These are phyloP conservation scores for Cavia aperea DNA, from an alignment of 2,113 vertebrate genomes.

Conservation along the genomic window DNA sequence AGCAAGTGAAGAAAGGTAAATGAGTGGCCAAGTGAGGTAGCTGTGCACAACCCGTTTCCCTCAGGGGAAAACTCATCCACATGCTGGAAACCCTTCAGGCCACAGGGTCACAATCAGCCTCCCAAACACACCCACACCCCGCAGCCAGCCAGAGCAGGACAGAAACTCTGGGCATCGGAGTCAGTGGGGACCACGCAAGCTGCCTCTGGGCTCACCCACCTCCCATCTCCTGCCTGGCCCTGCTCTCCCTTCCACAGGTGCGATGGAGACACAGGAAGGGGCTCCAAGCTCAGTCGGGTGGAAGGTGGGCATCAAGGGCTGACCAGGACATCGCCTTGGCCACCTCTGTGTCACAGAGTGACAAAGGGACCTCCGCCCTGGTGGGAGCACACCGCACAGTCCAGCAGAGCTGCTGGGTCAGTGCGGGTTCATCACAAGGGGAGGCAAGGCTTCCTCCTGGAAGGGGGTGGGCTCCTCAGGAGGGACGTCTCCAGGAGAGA, in stretches of 20 bases:
- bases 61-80: background rate
- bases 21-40: rapidly evolving
- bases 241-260: background rate
- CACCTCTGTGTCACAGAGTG: background rate
- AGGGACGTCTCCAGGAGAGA: slow-evolving; percentile 1
- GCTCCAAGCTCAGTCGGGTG: background rate
- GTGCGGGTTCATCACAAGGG: rapidly evolving
- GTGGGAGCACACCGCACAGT: background rate
- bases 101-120: background rate
- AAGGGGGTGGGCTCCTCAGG: background rate
- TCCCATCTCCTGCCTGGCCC: too few species aligned
- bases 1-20: background rate
- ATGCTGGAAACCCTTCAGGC: background rate
- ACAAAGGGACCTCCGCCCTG: background rate
- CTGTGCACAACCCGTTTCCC: background rate
- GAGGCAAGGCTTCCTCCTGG: background rate
- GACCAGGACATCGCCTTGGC: background rate
- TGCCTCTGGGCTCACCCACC: background rate
- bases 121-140: background rate
- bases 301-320: background rate
- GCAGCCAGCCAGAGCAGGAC: background rate
- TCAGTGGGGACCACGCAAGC: background rate
- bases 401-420: background rate
- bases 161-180: background rate
- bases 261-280: background rate